Evolutionary conservation across 2,113 vertebrate species (phyloP).

Genomic region (Eurystomus gularis): DNA sequence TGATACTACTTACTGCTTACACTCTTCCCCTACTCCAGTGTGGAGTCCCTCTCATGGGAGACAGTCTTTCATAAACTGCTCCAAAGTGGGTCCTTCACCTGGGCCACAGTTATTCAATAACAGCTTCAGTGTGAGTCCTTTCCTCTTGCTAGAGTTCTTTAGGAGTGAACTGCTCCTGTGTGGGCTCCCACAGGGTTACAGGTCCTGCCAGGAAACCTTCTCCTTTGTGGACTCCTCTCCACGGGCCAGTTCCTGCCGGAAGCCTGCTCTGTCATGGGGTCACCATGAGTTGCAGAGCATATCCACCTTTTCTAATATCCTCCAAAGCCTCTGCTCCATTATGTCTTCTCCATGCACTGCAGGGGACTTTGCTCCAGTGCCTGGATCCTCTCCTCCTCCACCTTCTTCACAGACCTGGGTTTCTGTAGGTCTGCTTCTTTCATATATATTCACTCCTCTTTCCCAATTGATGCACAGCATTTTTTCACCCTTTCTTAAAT

Average conservation of each 20-base stretch:
- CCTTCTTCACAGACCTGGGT: not conserved
- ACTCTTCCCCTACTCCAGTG: not conserved
- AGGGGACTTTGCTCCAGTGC: not conserved
- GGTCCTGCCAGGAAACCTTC: not conserved
- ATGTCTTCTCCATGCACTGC: not conserved
- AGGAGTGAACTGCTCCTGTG: not conserved
- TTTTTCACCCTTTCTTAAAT: not conserved
- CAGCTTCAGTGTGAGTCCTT: not conserved
- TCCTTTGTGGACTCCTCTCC: not conserved
- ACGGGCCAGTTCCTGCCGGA: not conserved
- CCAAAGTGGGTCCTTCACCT: not conserved
- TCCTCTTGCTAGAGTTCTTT: not conserved
- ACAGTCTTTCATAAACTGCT: not conserved
- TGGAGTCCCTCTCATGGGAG: not conserved
- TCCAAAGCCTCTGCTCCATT: not conserved
- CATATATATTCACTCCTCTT: not conserved
- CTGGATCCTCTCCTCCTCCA: not conserved
- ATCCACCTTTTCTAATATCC: not conserved
- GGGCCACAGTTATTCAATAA: not conserved
- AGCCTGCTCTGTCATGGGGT: not conserved
- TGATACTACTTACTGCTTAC: not conserved
- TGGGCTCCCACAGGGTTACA: no score
- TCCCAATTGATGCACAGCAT: not conserved
- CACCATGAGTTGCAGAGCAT: not conserved
- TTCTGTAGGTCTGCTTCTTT: not conserved